These are phyloP conservation scores for Apodemia duryi DNA, from an alignment of 2,888 invertebrate genomes.

Conservation along the genomic window DNA sequence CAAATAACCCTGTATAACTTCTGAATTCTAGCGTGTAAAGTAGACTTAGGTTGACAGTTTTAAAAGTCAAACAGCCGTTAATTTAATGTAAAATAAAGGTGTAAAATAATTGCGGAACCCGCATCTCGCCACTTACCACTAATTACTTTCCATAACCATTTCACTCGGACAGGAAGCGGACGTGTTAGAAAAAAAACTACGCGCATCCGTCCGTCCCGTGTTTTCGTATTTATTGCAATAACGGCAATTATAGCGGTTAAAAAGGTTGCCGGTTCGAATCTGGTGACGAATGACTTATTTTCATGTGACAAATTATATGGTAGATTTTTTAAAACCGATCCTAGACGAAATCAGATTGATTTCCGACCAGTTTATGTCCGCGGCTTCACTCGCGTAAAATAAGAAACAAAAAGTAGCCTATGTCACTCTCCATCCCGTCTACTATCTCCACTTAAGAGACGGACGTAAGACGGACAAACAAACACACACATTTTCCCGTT, in stretches of 20 bases:
- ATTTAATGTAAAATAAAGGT: neutral
- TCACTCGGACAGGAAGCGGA: conserved; percentile 64
- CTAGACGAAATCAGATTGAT: too few species aligned
- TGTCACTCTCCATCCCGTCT: too few species aligned
- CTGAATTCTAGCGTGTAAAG: too few species aligned
- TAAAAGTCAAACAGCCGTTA: too few species aligned
- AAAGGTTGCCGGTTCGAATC: conserved; percentile 15
- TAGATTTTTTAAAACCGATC: neutral
- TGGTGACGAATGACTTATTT: conserved; percentile 3
- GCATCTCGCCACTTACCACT: conserved; percentile 31
- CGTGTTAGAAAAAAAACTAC: conserved; percentile 71
- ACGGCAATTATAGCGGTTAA: conserved; percentile 56
- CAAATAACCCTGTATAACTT: too few species aligned
- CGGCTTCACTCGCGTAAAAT: too few species aligned
- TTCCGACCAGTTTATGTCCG: too few species aligned
- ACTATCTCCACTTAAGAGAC: too few species aligned
- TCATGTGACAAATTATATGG: conserved; percentile 2
- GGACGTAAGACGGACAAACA: too few species aligned
- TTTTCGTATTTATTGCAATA: conserved; percentile 62
- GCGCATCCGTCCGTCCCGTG: conserved; percentile 57
- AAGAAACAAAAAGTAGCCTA: too few species aligned
- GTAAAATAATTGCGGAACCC: conserved; percentile 29
- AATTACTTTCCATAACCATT: conserved; percentile 31
- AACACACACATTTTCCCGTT: too few species aligned
- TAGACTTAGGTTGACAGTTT: too few species aligned